These are phyloP conservation scores for Neoaliturus tenellus DNA, from an alignment of 2,888 invertebrate genomes.

Conservation along the genomic window DNA sequence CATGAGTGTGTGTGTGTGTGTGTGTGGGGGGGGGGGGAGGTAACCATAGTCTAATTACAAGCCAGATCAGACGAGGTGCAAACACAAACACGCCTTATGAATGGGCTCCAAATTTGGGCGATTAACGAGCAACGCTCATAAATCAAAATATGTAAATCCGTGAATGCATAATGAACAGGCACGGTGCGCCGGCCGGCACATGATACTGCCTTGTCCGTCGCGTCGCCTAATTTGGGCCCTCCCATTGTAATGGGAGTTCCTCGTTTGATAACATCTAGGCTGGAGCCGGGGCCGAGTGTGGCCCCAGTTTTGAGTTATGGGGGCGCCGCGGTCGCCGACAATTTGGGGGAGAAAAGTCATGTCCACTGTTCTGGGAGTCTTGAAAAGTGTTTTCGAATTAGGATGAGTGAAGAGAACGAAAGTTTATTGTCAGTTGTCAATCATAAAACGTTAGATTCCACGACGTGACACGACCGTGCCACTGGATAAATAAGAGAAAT, in stretches of 20 bases:
- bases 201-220: not conserved
- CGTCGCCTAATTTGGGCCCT: conserved; percentile 12
- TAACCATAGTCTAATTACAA: not conserved
- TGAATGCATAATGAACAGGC: conserved; percentile 36
- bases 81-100: conserved; percentile 38
- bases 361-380: too few relatives aligned
- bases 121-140: not conserved
- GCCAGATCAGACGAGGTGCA: conserved; percentile 6
- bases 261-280: conserved; percentile 28
- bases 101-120: conserved; percentile 28
- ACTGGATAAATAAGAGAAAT: too few relatives aligned
- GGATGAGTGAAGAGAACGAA: too few relatives aligned
- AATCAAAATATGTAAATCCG: conserved; percentile 46
- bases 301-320: not conserved
- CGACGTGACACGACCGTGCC: too few relatives aligned
- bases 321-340: not conserved
- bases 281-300: not conserved
- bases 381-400: too few relatives aligned
- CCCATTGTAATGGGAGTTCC: conserved; percentile 25
- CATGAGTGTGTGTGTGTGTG: too few relatives aligned
- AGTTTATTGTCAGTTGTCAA: too few relatives aligned
- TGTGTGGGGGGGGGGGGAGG: not conserved
- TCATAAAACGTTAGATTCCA: too few relatives aligned
- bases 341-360: too few relatives aligned
- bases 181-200: not conserved